Evolutionary conservation across 2,113 vertebrate species (phyloP), one percentile per base, ranked within the genome.

Genomic region (Eublepharis macularius): DNA sequence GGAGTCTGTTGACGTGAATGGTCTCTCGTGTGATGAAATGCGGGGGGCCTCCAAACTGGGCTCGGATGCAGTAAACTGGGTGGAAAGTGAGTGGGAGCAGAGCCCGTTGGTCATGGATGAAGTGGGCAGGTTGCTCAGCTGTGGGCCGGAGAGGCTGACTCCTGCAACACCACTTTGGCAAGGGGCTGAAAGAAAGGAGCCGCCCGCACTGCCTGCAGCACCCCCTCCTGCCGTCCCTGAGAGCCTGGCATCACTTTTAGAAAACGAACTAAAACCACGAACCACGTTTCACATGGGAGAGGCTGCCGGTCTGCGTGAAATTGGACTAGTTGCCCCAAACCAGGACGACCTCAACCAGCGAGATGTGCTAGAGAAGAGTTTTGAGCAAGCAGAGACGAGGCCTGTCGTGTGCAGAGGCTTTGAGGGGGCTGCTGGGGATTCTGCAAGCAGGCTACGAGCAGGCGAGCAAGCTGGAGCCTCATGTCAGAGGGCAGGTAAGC

Each of bases 401-500:
- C 54, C 24, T 82, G 89, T 43, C 32, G 47, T 82, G 2, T 57
- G n/a, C n/a, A 81, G 88, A 29, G 85, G 60, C 1, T 43, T 90
- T 51, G 80, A 78, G 63, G 87, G 88, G 0, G 0, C 0, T 8
- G 54, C 72, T 21, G 69, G 41, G 2, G 82, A 84, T 29, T 32
- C 76, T 73, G 79, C 13, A 16, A 65, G 72, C 68, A 66, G 79
- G 32, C 82, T 82, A 57, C 45, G 69, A 32, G 49, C 63, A 36
- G 92, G 91, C 0, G 85, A 88, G 69, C 89, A 88, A 78, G 32
- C 54, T 51, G 60, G 6, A 80, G 6, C 32, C 36, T 65, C 83
- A 5, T 86, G 82, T 51, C 66, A 41, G 2, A 2, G 6, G 89
- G 39, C 86, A 93, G 95, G 96, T 97, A 91, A 82, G 89, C 36